A percentile compares a stretch with the other conserved stretches of the same genome.
Evolutionary conservation across 2,888 invertebrate species (phyloP).

Genomic region (Philereme transversata): DNA sequence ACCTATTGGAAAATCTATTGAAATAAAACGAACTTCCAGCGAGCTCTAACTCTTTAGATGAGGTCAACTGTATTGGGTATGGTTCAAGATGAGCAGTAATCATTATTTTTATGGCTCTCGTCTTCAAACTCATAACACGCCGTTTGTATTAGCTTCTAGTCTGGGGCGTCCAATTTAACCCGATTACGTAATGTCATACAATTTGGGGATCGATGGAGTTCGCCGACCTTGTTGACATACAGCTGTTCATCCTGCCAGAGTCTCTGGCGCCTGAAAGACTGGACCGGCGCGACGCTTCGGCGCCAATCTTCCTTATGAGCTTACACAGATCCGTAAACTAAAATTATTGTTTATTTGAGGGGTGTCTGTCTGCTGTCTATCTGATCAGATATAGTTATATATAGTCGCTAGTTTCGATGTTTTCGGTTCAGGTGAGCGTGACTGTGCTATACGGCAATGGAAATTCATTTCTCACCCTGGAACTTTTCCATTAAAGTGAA

Average conservation of each 20-base stretch:
- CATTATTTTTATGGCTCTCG: too few species aligned
- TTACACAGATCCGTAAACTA: conserved; percentile 27
- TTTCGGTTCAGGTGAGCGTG: conserved; percentile 8
- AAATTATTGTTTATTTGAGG: conserved; percentile 32
- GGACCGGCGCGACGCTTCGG: conserved; percentile 60
- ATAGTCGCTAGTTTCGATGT: not conserved
- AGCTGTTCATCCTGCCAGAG: conserved; percentile 54
- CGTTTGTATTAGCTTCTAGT: conserved; percentile 20
- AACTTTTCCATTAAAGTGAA: too few species aligned
- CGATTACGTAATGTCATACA: conserved; percentile 32
- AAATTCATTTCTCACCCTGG: too few species aligned
- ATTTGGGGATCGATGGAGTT: conserved; percentile 46
- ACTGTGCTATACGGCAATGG: not conserved
- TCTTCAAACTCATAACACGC: conserved; percentile 7
- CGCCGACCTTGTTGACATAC: conserved; percentile 52
- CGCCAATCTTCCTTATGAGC: conserved; percentile 49
- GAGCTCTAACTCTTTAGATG: too few species aligned
- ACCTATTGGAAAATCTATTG: too few species aligned
- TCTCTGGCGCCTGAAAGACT: conserved; percentile 66
- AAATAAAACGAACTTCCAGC: too few species aligned
- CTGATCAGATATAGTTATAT: conserved; percentile 13
- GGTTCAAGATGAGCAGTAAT: too few species aligned
- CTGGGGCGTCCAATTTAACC: conserved; percentile 23
- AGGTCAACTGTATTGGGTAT: too few species aligned
- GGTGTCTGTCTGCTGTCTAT: conserved; percentile 1